phyloP scores from a whole-genome alignment of 2,888 invertebrate genomes.

The Drosophila monieri region DNA sequence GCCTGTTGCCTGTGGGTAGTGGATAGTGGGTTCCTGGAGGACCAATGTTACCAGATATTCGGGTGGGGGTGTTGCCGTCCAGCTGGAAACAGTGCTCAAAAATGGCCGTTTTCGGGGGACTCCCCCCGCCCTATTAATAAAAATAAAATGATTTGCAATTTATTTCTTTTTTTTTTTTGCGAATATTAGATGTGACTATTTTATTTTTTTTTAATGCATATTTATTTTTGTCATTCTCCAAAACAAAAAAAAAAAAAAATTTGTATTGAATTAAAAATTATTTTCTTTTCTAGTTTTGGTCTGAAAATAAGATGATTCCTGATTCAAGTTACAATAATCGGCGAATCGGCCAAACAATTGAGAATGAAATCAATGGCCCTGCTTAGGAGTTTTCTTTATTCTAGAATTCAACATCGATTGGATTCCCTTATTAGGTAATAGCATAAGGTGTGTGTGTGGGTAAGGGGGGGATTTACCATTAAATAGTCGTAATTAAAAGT shows the following conservation, averaged over 20 bases:
- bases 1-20: background rate
- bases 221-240: background rate
- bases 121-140: background rate
- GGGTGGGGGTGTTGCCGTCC: conserved; percentile 16
- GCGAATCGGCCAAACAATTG: background rate
- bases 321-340: too few relatives aligned
- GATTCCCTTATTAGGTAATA: background rate
- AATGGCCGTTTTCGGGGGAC: conserved; percentile 3
- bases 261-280: background rate
- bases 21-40: background rate
- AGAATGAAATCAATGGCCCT: background rate
- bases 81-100: conserved; percentile 18
- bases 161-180: background rate
- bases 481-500: conserved; percentile 8
- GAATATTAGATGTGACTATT: background rate
- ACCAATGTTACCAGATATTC: conserved; percentile 19
- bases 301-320: too few relatives aligned
- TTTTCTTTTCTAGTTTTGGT: too few relatives aligned
- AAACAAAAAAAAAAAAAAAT: background rate
- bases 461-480: background rate
- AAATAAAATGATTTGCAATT: conserved; percentile 2
- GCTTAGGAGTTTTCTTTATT: background rate
- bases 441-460: background rate
- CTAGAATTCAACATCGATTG: background rate
- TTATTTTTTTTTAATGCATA: background rate